Evolutionary conservation across 1,140 invertebrate species (phyloP), one percentile per base, ranked within the genome.

Genomic region (Rhizoglyphus robini): DNA sequence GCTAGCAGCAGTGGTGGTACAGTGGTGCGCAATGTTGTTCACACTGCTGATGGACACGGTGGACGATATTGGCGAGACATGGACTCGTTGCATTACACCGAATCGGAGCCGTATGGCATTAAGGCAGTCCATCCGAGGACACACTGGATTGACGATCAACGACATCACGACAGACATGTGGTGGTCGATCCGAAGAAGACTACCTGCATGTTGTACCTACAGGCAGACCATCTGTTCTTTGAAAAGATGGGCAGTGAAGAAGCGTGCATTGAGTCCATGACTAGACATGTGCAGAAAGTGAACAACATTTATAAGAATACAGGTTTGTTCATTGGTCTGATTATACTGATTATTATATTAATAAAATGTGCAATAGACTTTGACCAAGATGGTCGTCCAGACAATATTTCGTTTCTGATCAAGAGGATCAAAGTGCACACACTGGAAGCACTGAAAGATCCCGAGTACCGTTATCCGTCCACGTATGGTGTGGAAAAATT

Each of bases 391-490:
- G 88, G 88, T 3, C 83, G 85, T 74, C 81, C 88, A 2, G 91
- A 96, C 76, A 90, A 91, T 75, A 93, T 96, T 69, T 89, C 86
- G 60, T 95, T 96, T 75, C 91, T 94, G 86, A 94, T 96, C 70
- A 96, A 96, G 78, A 81, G 90, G 67, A 89, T 96, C 69, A 95
- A 95, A 78, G 88, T 95, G 20, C 88, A 94, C 76, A 88, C 88
- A 27, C 81, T 83, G 70, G 85, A 90, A 68, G 84, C 87, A 36
- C 76, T 88, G 49, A 85, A 84, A 68, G 88, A 90, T 77, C 36
- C 83, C 86, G 81, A 82, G 48, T 95, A 95, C 77, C 82, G 89
- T 70, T 95, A 91, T 76, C 86, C 88, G 0, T 88, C 87, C 54
- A 92, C 92, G 75, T 94, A 92, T 74, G 90, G 89, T 4, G 92